Evolutionary conservation across 2,888 invertebrate species (phyloP).

Genomic region (Didymodactylos carnosus): DNA sequence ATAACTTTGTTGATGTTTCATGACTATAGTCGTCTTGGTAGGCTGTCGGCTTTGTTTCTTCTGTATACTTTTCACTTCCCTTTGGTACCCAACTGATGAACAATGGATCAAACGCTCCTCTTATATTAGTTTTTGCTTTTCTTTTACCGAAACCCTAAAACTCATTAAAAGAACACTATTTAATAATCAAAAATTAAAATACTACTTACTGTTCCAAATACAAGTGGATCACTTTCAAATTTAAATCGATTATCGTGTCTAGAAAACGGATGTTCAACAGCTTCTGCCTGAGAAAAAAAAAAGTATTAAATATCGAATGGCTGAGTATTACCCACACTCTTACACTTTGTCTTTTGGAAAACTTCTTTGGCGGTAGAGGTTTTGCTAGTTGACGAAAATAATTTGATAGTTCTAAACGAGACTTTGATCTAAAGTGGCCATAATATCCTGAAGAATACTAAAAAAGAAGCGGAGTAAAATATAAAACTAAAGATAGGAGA

Average conservation of each 20-base stretch:
- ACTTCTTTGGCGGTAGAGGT: constrained; percentile 30
- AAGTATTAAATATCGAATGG: background rate
- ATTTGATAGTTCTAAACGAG: constrained; percentile 27
- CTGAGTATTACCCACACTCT: background rate
- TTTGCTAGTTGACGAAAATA: constrained; percentile 30
- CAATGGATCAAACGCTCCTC: background rate
- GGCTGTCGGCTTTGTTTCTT: background rate
- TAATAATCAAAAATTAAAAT: background rate
- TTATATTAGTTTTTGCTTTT: background rate
- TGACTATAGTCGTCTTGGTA: background rate
- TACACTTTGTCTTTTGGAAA: constrained; percentile 24
- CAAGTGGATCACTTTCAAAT: constrained; percentile 26
- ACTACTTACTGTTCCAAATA: background rate
- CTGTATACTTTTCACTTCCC: background rate
- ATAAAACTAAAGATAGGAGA: background rate
- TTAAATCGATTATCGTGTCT: constrained; percentile 31
- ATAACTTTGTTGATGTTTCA: background rate
- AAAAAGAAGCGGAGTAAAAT: constrained; percentile 16
- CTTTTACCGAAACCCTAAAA: background rate
- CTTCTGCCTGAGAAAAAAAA: constrained; percentile 13
- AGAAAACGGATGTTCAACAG: constrained; percentile 25
- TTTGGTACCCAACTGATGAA: background rate
- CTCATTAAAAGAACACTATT: background rate
- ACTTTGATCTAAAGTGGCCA: constrained; percentile 30
- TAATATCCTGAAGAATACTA: constrained; percentile 31